A percentile compares a stretch with the other conserved stretches of the same genome.
These are phyloP conservation scores for Sycophaga agraensis DNA, from an alignment of 1,140 invertebrate species.

Conservation along the genomic window DNA sequence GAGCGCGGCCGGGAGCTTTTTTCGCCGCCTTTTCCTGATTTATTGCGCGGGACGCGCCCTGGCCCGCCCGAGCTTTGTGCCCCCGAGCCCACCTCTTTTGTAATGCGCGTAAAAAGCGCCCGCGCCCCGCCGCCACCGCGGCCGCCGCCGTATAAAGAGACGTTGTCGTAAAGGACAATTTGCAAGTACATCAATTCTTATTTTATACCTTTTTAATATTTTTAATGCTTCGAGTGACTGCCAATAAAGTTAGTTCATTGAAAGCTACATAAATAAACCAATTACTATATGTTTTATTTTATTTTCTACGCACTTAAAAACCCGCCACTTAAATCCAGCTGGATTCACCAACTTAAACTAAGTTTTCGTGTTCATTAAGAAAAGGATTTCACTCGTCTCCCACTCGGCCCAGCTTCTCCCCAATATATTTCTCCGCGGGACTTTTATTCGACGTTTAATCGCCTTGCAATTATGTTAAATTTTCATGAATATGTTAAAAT, in stretches of 20 bases:
- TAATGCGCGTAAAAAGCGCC: neutral
- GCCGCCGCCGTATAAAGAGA: neutral
- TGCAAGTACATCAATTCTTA: conserved; percentile 16
- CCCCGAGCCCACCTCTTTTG: neutral
- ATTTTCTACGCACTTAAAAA: conserved; percentile 8
- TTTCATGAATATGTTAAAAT: too few species aligned
- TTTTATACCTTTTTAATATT: conserved; percentile 28
- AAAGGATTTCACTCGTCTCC: conserved; percentile 11
- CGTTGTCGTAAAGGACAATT: conserved; percentile 13
- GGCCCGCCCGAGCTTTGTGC: too few species aligned
- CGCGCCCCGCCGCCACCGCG: neutral
- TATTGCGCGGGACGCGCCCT: too few species aligned
- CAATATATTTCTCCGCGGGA: too few species aligned
- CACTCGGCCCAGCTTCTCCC: too few species aligned
- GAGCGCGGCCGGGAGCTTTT: neutral
- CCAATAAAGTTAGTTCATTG: conserved; percentile 21
- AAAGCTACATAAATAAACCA: conserved; percentile 16
- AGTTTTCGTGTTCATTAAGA: conserved; percentile 22
- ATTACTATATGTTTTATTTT: conserved; percentile 13
- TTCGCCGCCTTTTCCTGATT: too few species aligned
- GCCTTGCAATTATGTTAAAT: too few species aligned
- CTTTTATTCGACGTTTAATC: too few species aligned
- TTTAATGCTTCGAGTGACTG: conserved; percentile 15
- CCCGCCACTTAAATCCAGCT: neutral
- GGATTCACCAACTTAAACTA: conserved; percentile 24